Base-by-base conservation (phyloP, 2,888 invertebrate species). In the Xanthia icteritia region DNA sequence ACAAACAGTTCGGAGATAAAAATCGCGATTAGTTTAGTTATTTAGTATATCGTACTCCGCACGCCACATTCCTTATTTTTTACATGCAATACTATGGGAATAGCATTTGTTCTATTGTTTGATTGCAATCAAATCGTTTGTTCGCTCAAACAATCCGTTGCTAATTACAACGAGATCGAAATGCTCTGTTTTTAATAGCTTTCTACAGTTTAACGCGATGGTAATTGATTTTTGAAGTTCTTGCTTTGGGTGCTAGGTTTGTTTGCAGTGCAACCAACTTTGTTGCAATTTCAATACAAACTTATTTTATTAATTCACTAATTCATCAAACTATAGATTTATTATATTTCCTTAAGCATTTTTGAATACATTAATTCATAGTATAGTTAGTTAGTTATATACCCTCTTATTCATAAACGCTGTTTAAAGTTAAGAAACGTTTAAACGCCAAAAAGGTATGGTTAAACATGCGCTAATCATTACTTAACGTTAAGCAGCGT, bases 161-260 rank as follows among this genome's bases (percentile, higher is more conserved):
- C 68, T 79, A 85, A 86, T 89, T 86, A 79, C 65, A 81, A 79
- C 80, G 80, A 82, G 83, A 87, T 86, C 82, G 82, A 82, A 86
- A 88, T 67, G 75, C 63, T 65, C 78, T 79, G 87, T 87, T 85
- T 81, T 81, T 83, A 82, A 82, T 83, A 66, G 80, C 88, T 88
- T 89, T 88, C 89, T 82, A 81, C 78, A 54, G 63, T 78, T 81
- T 39, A 58, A 51, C 17, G 31, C 9, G 82, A 61, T 60, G 63
- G 39, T 61, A 48, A 86, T 72, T 74, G 75, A 73, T 71, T 73
- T 80, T 73, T 60, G 45, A 67, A 54, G 45, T 65, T 76, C 60
- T 71, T 75, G 23, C 69, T 61, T 31, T 42, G 39, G 27, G 4
- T 60, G 13, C n/a, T 48, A 3, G 3, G 3, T 56, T 58, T 64